Evolutionary conservation across 1,140 invertebrate genomes (phyloP).

Genomic region (Trinorchestia longiramus): DNA sequence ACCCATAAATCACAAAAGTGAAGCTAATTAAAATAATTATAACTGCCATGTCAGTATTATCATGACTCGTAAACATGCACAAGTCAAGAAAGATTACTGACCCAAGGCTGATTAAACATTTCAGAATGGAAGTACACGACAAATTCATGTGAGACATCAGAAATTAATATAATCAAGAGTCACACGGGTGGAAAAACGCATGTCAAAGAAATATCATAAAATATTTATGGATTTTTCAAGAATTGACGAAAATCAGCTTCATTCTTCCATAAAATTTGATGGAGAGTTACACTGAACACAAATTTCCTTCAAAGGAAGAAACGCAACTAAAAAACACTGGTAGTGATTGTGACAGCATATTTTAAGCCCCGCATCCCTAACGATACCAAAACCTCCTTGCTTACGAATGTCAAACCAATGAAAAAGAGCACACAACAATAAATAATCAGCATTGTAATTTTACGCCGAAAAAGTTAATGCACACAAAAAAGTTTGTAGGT

Average conservation of each 20-base stretch:
- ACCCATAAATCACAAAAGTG: neutral
- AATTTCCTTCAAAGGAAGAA: neutral
- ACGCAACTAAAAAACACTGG: neutral
- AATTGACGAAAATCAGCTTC: neutral
- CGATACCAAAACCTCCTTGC: neutral
- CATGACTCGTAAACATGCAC: neutral
- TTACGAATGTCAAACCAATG: neutral
- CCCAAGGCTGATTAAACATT: neutral
- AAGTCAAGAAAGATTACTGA: neutral
- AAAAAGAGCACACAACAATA: neutral
- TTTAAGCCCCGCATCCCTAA: neutral
- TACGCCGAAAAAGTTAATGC: neutral
- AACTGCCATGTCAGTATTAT: neutral
- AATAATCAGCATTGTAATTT: neutral
- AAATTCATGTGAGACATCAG: neutral
- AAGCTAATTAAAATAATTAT: neutral
- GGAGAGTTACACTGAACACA: no score
- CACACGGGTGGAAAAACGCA: neutral
- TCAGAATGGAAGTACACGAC: neutral
- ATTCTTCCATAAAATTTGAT: neutral
- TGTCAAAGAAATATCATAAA: neutral
- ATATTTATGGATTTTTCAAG: neutral
- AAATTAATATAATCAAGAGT: neutral
- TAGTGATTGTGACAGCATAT: neutral
- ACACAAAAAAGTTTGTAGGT: neutral